phyloP scores from a whole-genome alignment of 2,113 vertebrate genomes.

The Crotalus viridis region DNA sequence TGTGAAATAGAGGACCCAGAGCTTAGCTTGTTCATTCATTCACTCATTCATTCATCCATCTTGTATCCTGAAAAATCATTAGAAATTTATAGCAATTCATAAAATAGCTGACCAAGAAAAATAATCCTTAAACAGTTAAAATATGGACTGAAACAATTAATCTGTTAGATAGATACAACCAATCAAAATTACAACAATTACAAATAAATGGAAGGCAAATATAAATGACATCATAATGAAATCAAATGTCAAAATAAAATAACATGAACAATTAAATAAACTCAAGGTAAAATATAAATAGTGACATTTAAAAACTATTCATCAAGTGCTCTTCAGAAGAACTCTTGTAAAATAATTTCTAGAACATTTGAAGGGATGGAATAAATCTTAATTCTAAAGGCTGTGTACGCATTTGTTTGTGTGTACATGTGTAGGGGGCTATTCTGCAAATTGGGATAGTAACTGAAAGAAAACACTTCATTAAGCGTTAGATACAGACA shows the following conservation, averaged over 20 bases:
- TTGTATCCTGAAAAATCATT: not conserved
- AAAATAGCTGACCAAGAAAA: not conserved
- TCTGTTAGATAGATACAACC: not conserved
- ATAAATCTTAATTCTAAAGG: not conserved
- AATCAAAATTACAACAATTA: not conserved
- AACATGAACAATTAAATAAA: not conserved
- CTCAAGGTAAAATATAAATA: not conserved
- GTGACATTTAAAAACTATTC: not conserved
- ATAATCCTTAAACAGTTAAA: not conserved
- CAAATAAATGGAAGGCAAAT: not conserved
- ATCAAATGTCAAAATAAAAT: not conserved
- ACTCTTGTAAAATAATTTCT: not conserved
- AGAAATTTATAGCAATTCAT: not conserved
- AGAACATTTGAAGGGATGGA: not conserved
- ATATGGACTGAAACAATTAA: not conserved
- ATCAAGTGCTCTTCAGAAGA: not conserved
- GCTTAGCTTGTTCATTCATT: not conserved
- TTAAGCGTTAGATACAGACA: not conserved
- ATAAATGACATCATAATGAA: not conserved
- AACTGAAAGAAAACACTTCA: not conserved
- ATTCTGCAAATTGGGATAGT: not conserved
- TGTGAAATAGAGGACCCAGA: not conserved
- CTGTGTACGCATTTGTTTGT: not conserved
- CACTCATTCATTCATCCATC: not conserved
- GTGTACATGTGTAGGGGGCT: not conserved